Conservation (phyloP, 2,113 vertebrate species). For the Pseudolaguvia tuberculata region DNA sequence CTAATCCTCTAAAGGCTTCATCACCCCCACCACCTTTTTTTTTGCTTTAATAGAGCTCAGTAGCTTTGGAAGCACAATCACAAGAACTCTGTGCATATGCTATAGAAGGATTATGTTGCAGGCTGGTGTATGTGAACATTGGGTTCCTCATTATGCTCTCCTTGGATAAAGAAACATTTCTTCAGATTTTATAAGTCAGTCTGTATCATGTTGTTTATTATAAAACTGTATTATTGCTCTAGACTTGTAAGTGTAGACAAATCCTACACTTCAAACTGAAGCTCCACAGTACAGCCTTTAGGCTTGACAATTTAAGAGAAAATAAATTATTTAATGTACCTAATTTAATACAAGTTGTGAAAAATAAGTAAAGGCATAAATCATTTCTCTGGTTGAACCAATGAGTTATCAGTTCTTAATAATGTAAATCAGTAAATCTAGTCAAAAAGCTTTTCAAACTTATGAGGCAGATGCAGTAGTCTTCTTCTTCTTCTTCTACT, state of each 20-base stretch:
- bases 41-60: slow-evolving; percentile 19
- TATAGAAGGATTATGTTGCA: slow-evolving; percentile 20
- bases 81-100: slow-evolving; percentile 2
- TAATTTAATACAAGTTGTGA: background rate
- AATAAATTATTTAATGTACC: background rate
- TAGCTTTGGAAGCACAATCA: slow-evolving; percentile 27
- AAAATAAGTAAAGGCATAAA: background rate
- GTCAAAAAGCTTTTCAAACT: no score
- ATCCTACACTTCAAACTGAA: background rate
- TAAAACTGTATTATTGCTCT: background rate
- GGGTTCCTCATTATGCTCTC: slow-evolving; percentile 1
- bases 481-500: no score
- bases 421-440: background rate
- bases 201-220: background rate
- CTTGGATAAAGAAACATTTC: slow-evolving; percentile 1
- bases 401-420: background rate
- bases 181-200: background rate
- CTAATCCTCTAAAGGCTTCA: slow-evolving; percentile 57
- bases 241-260: background rate
- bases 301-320: background rate
- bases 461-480: no score
- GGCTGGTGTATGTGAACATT: slow-evolving; percentile 1
- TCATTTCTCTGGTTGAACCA: background rate
- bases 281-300: no score
- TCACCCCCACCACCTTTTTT: background rate